Evolutionary conservation across 2,888 invertebrate species (phyloP), one percentile per base, ranked within the genome.

Genomic region (Teleogryllus oceanicus): DNA sequence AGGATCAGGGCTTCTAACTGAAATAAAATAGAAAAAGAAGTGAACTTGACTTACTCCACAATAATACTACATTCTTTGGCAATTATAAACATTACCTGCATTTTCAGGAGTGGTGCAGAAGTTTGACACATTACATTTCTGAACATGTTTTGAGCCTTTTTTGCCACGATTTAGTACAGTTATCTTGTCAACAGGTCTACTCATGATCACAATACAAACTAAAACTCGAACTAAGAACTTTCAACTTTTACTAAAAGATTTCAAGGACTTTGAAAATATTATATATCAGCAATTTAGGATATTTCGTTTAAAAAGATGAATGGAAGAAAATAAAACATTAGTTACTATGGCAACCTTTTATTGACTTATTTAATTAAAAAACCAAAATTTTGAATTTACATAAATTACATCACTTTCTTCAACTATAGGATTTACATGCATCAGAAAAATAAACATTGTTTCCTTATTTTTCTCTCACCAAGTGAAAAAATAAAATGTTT

Each of bases 101-200:
- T n/a, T 62, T 62, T 13, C 62, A n/a, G 62, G 62, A 62, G n/a
- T 13, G 62, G 13, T 13, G n/a, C 62, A 62, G 62, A n/a, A 62
- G n/a, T 18, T 18, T 18, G 62, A 62, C 8, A 13, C 62, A 62
- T 18, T n/a, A 62, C n/a, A 18, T 13, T 62, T 62, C n/a, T 62
- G 13, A 18, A n/a, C 16, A 62, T 18, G 62, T n/a, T 16, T 62
- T 62, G 16, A 13, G 16, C 13, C n/a, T 62, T 62, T 62, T 62
- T 62, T 62, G n/a, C 16, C 16, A 62, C 62, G 62, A n/a, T 62
- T 62, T 18, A 62, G 4, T n/a, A 62, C 62, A 18, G 62, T 62
- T n/a, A 62, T n/a, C n/a, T n/a, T 62, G n/a, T 62, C 62, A 62
- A 62, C 13, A 62, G 62, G n/a, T n/a, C n/a, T 62, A 62, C n/a